Evolutionary conservation across 2,113 vertebrate species (phyloP).

Genomic region (Dolichotis patagonum): DNA sequence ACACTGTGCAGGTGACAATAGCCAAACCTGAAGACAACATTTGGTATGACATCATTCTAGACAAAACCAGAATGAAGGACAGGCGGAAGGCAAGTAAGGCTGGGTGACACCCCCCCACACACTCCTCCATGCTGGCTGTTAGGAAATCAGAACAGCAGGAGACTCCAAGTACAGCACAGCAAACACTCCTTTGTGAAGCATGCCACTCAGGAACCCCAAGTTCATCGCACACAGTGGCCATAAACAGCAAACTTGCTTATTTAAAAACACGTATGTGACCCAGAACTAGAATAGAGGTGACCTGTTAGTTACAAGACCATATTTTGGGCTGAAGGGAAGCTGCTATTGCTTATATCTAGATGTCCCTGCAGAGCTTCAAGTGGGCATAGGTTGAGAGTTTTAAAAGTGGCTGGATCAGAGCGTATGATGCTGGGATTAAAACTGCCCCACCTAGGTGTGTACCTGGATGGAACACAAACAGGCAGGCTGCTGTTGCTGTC

Average conservation of each 20-base stretch:
- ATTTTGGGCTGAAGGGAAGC: neutral
- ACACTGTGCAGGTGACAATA: neutral
- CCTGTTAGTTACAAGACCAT: neutral
- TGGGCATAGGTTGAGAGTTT: neutral
- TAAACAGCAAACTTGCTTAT: neutral
- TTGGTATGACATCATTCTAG: neutral
- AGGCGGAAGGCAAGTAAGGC: neutral
- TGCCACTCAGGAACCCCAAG: rapidly evolving
- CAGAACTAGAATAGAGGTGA: neutral
- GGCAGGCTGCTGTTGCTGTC: neutral
- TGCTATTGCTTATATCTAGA: neutral
- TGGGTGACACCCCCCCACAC: too few species aligned
- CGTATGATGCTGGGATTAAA: too few species aligned
- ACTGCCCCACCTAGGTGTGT: neutral
- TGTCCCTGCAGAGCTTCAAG: neutral
- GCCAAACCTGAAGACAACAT: neutral
- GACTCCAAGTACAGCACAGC: neutral
- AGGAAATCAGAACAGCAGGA: neutral
- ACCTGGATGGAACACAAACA: neutral
- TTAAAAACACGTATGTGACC: neutral
- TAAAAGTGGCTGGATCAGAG: neutral
- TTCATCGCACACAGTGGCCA: neutral
- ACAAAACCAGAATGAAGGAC: neutral
- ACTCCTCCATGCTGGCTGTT: rapidly evolving
- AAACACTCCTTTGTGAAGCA: neutral